These are phyloP conservation scores for Macrobrachium rosenbergii DNA, from an alignment of 1,140 invertebrate genomes.

Conservation along the genomic window DNA sequence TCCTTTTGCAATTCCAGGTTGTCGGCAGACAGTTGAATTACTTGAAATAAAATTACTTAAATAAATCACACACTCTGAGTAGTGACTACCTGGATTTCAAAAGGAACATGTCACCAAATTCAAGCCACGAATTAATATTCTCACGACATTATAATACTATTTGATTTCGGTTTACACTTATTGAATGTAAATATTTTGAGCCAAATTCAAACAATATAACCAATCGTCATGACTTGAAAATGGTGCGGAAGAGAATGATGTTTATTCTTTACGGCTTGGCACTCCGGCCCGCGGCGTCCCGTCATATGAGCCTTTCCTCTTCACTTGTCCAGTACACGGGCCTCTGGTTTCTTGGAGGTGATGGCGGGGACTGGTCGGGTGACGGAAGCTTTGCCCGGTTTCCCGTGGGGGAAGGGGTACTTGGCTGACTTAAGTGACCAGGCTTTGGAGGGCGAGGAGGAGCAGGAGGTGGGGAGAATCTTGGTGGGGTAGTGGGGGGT, in stretches of 20 bases:
- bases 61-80: too few relatives aligned
- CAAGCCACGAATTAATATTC: too few relatives aligned
- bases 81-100: too few relatives aligned
- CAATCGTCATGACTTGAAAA: background rate
- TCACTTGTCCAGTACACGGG: conserved; percentile 53
- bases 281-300: conserved; percentile 52
- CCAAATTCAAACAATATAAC: too few relatives aligned
- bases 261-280: background rate
- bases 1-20: too few relatives aligned
- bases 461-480: conserved; percentile 58
- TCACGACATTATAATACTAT: too few relatives aligned
- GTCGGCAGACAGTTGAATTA: too few relatives aligned
- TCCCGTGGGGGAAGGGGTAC: conserved; percentile 25
- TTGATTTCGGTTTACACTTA: too few relatives aligned
- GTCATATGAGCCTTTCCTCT: conserved; percentile 63
- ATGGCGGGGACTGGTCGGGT: conserved; percentile 7
- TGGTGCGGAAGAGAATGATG: background rate
- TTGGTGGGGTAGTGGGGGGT: conserved; percentile 60
- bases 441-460: conserved; percentile 63
- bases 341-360: conserved; percentile 8
- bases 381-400: conserved; percentile 37
- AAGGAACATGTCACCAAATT: too few relatives aligned
- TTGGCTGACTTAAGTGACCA: conserved; percentile 51
- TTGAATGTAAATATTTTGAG: too few relatives aligned
- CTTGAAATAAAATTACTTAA: too few relatives aligned